Evolutionary conservation across 1,140 invertebrate genomes (phyloP).

Genomic region (Paraescarpia echinospica): DNA sequence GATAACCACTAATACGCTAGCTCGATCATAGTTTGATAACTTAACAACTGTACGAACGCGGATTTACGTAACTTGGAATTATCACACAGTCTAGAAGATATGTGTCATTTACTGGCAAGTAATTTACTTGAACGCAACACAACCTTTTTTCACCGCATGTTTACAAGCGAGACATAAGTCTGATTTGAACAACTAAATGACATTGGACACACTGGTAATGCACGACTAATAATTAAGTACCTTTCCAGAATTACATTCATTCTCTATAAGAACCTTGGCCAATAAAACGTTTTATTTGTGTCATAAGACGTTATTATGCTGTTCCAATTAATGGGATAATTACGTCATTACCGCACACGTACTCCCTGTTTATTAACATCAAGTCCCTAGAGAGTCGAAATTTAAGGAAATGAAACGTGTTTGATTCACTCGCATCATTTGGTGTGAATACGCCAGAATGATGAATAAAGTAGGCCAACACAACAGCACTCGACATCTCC

Average conservation of each 20-base stretch:
- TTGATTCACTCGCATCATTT: neutral
- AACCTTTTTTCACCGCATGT: neutral
- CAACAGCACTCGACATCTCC: neutral
- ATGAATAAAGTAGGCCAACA: neutral
- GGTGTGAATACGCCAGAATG: neutral
- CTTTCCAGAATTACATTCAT: neutral
- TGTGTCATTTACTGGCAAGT: neutral
- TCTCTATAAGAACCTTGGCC: neutral
- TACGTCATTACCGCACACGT: neutral
- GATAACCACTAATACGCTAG: too few species aligned
- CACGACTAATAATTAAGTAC: neutral
- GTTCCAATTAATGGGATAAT: neutral
- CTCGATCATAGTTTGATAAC: neutral
- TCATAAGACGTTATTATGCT: neutral
- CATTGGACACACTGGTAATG: neutral
- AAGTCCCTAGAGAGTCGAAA: neutral
- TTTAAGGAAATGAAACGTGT: neutral
- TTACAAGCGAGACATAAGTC: neutral
- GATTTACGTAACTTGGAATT: neutral
- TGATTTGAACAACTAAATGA: neutral
- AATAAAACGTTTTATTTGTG: neutral
- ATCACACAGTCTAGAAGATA: neutral
- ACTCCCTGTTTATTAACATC: neutral
- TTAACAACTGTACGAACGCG: neutral
- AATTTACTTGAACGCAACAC: neutral